Percentiles rank a stretch among this genome's conserved stretches.
Conservation (phyloP, 2,113 vertebrate species). For the Ptilonorhynchus violaceus region DNA sequence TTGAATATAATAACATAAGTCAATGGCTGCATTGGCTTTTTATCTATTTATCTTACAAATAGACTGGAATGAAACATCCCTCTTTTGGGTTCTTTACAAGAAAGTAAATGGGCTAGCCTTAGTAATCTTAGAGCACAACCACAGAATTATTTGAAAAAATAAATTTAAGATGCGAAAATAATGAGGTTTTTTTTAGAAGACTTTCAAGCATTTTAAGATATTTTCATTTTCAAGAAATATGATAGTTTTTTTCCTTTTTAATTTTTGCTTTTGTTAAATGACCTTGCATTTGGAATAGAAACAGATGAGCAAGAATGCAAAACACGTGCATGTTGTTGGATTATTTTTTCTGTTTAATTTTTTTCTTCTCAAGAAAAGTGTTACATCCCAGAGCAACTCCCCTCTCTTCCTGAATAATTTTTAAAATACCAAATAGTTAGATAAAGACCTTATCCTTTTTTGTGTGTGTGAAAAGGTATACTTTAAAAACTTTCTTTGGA, state of each 20-base stretch:
- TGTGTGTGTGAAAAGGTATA: background rate
- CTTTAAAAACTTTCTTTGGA: background rate
- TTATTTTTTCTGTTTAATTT: background rate
- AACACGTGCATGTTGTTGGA: background rate
- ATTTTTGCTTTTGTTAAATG: background rate
- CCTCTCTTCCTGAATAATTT: background rate
- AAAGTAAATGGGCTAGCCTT: background rate
- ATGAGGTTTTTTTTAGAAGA: background rate
- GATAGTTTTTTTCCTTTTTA: rapidly evolving
- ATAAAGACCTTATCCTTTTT: background rate
- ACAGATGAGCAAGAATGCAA: rapidly evolving
- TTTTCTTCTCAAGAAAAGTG: background rate
- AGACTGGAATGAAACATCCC: background rate
- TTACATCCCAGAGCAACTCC: background rate
- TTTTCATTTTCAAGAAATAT: background rate
- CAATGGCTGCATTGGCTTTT: background rate
- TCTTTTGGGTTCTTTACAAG: background rate
- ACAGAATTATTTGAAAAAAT: background rate
- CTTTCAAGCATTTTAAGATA: background rate
- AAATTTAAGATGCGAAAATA: background rate
- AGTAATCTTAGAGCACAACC: background rate
- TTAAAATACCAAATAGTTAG: background rate
- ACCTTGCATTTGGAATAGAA: background rate
- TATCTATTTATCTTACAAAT: background rate
- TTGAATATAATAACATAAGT: background rate